phyloP scores from a whole-genome alignment of 2,797 vertebrate genomes.

The Euphonia xanthogaster region DNA sequence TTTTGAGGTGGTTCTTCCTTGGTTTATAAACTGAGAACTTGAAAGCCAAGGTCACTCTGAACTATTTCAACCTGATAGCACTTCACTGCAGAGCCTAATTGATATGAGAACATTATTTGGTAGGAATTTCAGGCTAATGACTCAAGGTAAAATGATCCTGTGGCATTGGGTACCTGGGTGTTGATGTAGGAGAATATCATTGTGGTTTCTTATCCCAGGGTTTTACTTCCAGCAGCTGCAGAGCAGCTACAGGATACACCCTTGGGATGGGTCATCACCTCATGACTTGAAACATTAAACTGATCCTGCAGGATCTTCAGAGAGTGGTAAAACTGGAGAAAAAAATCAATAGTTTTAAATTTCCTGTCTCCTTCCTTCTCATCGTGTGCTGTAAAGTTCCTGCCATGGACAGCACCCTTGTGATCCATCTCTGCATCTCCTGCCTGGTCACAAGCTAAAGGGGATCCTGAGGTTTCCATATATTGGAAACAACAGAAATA shows the following conservation, averaged over 20 bases:
- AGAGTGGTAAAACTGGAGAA: not conserved
- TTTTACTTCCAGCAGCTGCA: not conserved
- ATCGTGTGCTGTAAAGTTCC: not conserved
- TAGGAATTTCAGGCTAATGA: not conserved
- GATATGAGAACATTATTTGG: not conserved
- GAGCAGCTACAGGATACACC: not conserved
- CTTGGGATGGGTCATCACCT: not conserved
- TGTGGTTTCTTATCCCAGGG: not conserved
- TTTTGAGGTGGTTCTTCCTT: not conserved
- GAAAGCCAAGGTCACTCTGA: not conserved
- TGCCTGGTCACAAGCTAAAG: fast-evolving
- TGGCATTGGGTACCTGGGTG: not conserved
- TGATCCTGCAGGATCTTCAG: not conserved
- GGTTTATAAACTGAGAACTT: not conserved
- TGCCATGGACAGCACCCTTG: not conserved
- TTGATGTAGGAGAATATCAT: not conserved
- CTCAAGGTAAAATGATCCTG: not conserved
- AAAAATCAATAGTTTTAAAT: not conserved
- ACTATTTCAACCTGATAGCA: not conserved
- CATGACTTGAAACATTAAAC: not conserved
- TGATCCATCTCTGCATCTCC: not conserved
- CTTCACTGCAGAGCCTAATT: not conserved
- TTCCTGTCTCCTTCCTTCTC: not conserved
- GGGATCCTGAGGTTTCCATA: not conserved
- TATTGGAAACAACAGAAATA: not conserved